Evolutionary conservation across 2,888 invertebrate species (phyloP), one percentile per base, ranked within the genome.

Genomic region (Pimpla rufipes): DNA sequence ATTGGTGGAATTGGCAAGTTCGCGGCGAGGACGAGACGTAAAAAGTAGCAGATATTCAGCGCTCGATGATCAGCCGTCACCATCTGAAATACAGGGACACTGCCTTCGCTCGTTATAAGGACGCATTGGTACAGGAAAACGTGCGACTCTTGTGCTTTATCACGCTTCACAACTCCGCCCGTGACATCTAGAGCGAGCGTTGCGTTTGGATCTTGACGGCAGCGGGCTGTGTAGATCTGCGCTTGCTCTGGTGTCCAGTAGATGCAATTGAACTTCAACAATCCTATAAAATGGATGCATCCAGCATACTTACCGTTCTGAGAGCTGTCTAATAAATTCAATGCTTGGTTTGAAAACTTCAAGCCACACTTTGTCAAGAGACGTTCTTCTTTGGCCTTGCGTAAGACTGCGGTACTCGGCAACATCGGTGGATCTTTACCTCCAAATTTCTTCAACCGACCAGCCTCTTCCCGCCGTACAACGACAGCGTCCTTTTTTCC

Each of bases 121-220:
- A 84, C 35, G 21, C 84, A 84, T 23, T 84, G 84, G 11, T 84
- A 84, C 2, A 81, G 21, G 37, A 84, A 81, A 6, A 64, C 21
- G 11, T 79, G 55, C 0, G 79, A 76, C n/a, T 73, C 67, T 6
- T 45, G 2, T 37, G 29, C 10, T 6, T 45, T 62, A 1, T 59
- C 21, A 0, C 79, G 79, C 13, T 62, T 73, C 0, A n/a, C 67
- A 16, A 83, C 66, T 8, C 83, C 71, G 16, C 83, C 83, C 6
- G 76, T 80, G 4, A 76, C 83, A 57, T 83, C 83, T 5, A 80
- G 75, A 18, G 76, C 21, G 4, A 55, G 2, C 7, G 64, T 8
- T 7, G 79, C 83, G 8, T 66, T 66, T 6, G 13, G 37, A 59
- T 80, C 50, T 66, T 66, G 64, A 18, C 47, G 68, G 16, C 67